phyloP scores from a whole-genome alignment of 92 coral and sea anemone genomes.

The Ricordea florida region DNA sequence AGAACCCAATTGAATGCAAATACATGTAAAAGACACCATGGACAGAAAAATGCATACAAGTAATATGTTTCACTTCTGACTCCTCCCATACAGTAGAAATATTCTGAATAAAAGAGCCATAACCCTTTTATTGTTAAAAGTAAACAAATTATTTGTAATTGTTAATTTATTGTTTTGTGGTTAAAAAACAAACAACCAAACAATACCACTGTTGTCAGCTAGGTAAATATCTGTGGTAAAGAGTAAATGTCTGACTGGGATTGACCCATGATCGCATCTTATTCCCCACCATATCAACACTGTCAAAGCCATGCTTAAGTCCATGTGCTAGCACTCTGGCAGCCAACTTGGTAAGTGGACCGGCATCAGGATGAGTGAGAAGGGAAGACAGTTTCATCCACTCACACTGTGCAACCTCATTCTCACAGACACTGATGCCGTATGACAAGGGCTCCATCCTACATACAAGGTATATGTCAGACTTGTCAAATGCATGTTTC shows the following conservation, averaged over 20 bases:
- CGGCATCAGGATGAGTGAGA: slow-evolving; percentile 65
- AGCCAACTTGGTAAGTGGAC: slow-evolving; percentile 72
- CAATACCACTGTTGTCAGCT: background rate
- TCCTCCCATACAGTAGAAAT: no score
- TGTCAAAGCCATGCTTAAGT: slow-evolving; percentile 75
- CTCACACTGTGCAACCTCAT: slow-evolving; percentile 74
- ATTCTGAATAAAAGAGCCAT: no score
- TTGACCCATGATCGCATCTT: slow-evolving; percentile 77
- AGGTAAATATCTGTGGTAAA: slow-evolving; percentile 73
- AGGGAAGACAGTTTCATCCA: slow-evolving; percentile 79
- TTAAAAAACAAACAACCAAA: background rate
- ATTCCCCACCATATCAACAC: slow-evolving; percentile 70
- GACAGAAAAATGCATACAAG: no score
- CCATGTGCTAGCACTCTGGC: slow-evolving; percentile 72
- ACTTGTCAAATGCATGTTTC: slow-evolving; percentile 76
- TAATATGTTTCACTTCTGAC: no score
- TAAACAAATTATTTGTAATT: background rate
- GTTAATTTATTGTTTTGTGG: background rate
- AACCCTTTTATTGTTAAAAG: no score
- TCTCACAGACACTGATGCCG: slow-evolving; percentile 66
- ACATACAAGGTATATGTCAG: slow-evolving; percentile 80
- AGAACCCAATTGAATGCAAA: no score
- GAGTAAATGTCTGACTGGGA: slow-evolving; percentile 59
- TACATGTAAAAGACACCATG: no score
- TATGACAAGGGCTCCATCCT: slow-evolving; percentile 71